phyloP scores from a whole-genome alignment of 53 echinoderm and acorn worm genomes.

The Pentamera pediparva region DNA sequence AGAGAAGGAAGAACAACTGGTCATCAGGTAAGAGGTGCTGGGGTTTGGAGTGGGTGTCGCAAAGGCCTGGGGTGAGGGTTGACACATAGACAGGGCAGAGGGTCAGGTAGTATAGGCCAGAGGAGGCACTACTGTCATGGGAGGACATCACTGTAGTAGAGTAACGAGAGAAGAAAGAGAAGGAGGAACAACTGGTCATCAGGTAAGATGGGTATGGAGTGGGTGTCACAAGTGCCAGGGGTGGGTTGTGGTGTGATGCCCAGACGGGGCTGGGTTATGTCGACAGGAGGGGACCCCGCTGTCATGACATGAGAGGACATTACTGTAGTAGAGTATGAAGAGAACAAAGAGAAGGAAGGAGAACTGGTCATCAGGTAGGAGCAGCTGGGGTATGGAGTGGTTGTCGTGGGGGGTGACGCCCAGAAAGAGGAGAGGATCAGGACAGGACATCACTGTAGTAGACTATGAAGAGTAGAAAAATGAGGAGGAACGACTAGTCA shows the following conservation, averaged over 20 bases:
- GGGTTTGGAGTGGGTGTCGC: constrained; percentile 16
- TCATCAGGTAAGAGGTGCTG: constrained; percentile 62
- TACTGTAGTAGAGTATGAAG: constrained; percentile 86
- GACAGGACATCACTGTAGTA: constrained; percentile 75
- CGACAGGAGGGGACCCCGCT: constrained; percentile 72
- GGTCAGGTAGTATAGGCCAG: constrained; percentile 61
- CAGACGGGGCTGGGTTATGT: constrained; percentile 49
- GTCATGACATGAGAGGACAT: constrained; percentile 72
- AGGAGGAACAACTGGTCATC: constrained; percentile 79
- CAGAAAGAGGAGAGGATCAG: constrained; percentile 46
- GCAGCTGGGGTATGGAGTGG: no score
- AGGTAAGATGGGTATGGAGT: constrained; percentile 46
- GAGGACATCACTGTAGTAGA: constrained; percentile 94
- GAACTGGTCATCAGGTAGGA: constrained; percentile 81
- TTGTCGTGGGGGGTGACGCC: constrained; percentile 68
- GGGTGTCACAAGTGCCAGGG: constrained; percentile 40
- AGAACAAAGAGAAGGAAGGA: constrained; percentile 71
- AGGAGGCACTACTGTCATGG: constrained; percentile 64
- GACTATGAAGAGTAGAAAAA: constrained; percentile 72
- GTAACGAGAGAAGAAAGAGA: constrained; percentile 64
- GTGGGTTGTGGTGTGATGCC: constrained; percentile 78
- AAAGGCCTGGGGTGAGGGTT: constrained; percentile 80
- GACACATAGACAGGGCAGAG: constrained; percentile 46
- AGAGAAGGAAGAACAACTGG: constrained; percentile 77
- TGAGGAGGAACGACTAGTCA: constrained; percentile 77